A percentile compares a stretch with the other conserved stretches of the same genome.
Conservation (phyloP, 2,888 invertebrate species). For the Aphodius sticticus region DNA sequence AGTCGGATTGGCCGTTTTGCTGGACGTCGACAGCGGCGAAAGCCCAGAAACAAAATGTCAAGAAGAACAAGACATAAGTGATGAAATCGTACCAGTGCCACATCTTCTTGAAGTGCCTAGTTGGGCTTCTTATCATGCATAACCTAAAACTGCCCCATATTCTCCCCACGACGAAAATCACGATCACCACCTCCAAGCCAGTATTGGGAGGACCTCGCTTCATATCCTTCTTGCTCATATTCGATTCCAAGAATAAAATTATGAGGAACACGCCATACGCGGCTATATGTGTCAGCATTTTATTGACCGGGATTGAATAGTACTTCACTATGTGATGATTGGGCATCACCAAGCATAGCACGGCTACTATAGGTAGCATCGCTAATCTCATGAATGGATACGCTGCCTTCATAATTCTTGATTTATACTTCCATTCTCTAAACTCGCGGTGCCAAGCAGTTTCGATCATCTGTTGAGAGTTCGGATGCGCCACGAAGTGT, state of each 20-base stretch:
- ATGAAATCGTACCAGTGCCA: conserved; percentile 73
- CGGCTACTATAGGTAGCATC: conserved; percentile 60
- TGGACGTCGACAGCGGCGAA: conserved; percentile 63
- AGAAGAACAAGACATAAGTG: conserved; percentile 65
- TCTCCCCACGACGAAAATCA: conserved; percentile 65
- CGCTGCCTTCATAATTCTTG: conserved; percentile 29
- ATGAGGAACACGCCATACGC: conserved; percentile 74
- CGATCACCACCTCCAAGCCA: conserved; percentile 60
- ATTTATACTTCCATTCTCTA: conserved; percentile 52
- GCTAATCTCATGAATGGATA: conserved; percentile 57
- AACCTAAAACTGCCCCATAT: conserved; percentile 66
- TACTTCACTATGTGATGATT: conserved; percentile 61
- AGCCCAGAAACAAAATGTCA: conserved; percentile 70
- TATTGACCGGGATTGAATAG: conserved; percentile 73
- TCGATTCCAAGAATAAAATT: conserved; percentile 68
- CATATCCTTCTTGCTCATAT: conserved; percentile 66
- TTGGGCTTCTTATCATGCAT: conserved; percentile 66
- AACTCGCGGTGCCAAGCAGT: conserved; percentile 69
- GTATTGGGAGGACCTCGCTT: conserved; percentile 68
- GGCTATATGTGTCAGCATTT: conserved; percentile 73
- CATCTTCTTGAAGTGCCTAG: conserved; percentile 64
- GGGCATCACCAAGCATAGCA: conserved; percentile 59
- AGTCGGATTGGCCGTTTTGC: conserved; percentile 59
- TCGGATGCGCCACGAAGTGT: conserved; percentile 77
- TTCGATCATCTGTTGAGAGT: conserved; percentile 73